Evolutionary conservation across 2,888 invertebrate genomes (phyloP).

Genomic region (Onthophagus sagittarius): DNA sequence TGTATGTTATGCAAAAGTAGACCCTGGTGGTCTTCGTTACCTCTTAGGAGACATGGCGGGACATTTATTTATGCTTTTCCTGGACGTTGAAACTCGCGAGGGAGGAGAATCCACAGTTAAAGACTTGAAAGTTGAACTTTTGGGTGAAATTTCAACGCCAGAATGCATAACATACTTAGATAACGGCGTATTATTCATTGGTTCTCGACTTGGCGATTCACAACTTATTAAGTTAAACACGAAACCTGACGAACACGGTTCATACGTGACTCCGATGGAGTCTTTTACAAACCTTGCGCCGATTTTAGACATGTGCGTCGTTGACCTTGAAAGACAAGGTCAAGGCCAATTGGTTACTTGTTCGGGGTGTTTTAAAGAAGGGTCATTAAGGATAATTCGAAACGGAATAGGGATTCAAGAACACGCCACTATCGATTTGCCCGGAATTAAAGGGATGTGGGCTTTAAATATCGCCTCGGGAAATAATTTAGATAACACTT

Average conservation of each 20-base stretch:
- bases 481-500: conserved; percentile 70
- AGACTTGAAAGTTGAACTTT: conserved; percentile 88
- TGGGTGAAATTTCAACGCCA: conserved; percentile 90
- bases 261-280: conserved; percentile 93
- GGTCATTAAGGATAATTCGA: conserved; percentile 92
- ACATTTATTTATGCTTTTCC: conserved; percentile 89
- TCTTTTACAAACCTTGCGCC: conserved; percentile 96
- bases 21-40: conserved; percentile 85
- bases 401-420: conserved; percentile 99
- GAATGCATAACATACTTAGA: conserved; percentile 97
- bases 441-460: conserved; percentile 98
- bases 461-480: conserved; percentile 73
- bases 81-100: conserved; percentile 77
- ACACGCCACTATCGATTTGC: conserved; percentile 94
- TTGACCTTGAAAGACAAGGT: conserved; percentile 93
- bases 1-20: conserved; percentile 91
- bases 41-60: conserved; percentile 93
- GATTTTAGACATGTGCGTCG: conserved; percentile 96
- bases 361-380: conserved; percentile 96
- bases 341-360: conserved; percentile 98
- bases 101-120: conserved; percentile 77
- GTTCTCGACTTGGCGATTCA: conserved; percentile 94
- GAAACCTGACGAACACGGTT: conserved; percentile 77
- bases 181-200: conserved; percentile 96
- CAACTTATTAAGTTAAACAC: conserved; percentile 88